These are phyloP conservation scores for Pangasius sanitwongsei DNA, from an alignment of 2,797 vertebrate genomes.

Conservation along the genomic window DNA sequence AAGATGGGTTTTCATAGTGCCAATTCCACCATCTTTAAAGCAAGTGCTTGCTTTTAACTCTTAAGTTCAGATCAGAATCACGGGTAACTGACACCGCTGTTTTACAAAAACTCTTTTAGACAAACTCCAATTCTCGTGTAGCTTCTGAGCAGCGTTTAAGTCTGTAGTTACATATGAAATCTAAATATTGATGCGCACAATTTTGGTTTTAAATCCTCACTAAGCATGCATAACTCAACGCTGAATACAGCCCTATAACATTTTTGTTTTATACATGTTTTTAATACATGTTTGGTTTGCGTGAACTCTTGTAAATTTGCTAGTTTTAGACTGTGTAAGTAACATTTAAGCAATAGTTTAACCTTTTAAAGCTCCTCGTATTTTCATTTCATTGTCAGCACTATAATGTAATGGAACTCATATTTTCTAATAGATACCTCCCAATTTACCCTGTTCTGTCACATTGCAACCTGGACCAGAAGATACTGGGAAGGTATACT, in stretches of 20 bases:
- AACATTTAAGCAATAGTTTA: neutral
- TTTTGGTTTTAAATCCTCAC: neutral
- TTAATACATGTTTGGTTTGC: neutral
- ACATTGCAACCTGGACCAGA: constrained; percentile 93
- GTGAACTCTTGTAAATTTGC: neutral
- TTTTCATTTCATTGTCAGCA: neutral
- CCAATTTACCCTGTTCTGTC: constrained; percentile 94
- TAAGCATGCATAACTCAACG: neutral
- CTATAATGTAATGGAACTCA: constrained; percentile 5
- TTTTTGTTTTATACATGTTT: neutral
- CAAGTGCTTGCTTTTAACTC: neutral
- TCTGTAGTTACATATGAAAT: neutral
- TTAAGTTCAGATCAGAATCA: neutral
- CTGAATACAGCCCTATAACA: neutral
- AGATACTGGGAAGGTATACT: constrained; percentile 90
- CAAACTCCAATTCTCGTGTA: neutral
- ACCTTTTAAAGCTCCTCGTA: neutral
- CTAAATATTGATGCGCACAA: neutral
- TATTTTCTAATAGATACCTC: constrained; percentile 81
- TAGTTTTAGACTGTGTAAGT: neutral
- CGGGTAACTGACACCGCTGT: neutral
- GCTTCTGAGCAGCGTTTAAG: neutral
- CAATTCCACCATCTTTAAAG: neutral
- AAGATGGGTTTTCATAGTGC: neutral
- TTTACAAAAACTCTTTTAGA: neutral